Percentiles rank a stretch among this genome's conserved stretches.
phyloP scores from a whole-genome alignment of 1,140 invertebrate species.

The Drosophila tsacasi region DNA sequence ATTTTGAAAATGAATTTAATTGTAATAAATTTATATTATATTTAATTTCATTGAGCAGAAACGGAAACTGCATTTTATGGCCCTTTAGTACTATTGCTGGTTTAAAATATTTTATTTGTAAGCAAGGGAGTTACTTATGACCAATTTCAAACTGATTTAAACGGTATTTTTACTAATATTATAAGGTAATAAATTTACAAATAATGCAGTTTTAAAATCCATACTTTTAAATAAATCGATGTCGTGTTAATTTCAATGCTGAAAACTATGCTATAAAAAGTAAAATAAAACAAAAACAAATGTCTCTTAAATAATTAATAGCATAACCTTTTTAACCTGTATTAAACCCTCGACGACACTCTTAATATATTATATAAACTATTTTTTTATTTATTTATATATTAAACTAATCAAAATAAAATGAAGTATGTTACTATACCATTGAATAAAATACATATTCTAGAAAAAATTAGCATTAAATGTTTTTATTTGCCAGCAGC shows the following conservation, averaged over 20 bases:
- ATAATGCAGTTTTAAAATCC: too few species aligned
- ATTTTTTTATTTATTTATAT: background rate
- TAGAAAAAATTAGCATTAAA: conserved; percentile 2
- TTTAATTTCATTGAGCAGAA: background rate
- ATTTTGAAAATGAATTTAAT: conserved; percentile 13
- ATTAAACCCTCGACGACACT: too few species aligned
- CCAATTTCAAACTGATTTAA: background rate
- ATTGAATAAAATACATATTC: conserved; percentile 1
- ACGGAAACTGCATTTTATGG: background rate
- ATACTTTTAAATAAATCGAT: too few species aligned
- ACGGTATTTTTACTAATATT: too few species aligned
- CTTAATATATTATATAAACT: background rate
- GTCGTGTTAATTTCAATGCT: too few species aligned
- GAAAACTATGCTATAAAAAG: too few species aligned
- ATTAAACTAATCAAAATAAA: background rate
- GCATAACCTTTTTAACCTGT: too few species aligned
- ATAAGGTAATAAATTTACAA: too few species aligned
- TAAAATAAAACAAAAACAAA: too few species aligned
- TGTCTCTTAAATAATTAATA: too few species aligned
- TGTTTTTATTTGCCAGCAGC: conserved; percentile 38
- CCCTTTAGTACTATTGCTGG: background rate
- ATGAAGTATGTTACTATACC: too few species aligned
- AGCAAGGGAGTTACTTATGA: too few species aligned
- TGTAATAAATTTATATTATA: conserved; percentile 5
- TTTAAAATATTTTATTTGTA: background rate